Evolutionary conservation across 2,113 vertebrate species (phyloP).

Genomic region (Cyphomyrus plagiostoma): DNA sequence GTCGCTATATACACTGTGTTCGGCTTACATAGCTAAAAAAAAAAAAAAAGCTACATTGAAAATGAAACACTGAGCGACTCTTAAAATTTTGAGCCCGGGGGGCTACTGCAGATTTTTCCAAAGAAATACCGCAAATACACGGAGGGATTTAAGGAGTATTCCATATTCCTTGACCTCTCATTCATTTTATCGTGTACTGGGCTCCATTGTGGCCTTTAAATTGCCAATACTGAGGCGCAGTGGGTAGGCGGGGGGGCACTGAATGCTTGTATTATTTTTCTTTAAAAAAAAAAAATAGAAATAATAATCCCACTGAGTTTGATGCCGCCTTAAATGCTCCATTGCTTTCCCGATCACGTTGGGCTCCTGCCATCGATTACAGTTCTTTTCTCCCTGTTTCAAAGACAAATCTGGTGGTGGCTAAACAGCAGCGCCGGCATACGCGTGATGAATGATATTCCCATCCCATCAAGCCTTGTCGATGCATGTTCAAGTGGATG

Average conservation of each 20-base stretch:
- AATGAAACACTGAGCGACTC: neutral
- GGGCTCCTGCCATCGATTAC: slow-evolving; percentile 56
- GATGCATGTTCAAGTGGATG: slow-evolving; percentile 69
- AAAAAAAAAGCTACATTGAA: neutral
- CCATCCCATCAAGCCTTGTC: slow-evolving; percentile 60
- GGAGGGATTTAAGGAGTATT: neutral
- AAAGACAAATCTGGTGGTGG: slow-evolving; percentile 59
- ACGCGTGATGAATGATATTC: slow-evolving; percentile 61
- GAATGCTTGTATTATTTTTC: neutral
- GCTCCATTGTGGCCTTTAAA: neutral
- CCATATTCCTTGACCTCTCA: neutral
- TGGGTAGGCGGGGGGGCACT: neutral
- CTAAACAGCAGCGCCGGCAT: slow-evolving; percentile 44
- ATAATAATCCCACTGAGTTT: slow-evolving; percentile 59
- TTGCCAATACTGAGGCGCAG: neutral
- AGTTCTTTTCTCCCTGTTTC: slow-evolving; percentile 52
- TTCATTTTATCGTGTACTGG: neutral
- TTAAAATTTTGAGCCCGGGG: neutral
- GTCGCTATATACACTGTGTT: neutral
- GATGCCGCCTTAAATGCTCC: slow-evolving; percentile 69
- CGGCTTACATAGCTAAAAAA: neutral
- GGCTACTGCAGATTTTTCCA: neutral
- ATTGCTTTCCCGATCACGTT: slow-evolving; percentile 71
- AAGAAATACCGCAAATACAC: neutral
- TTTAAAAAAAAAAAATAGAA: neutral